Base-by-base conservation (phyloP, 2,113 vertebrate genomes). In the Leptobrachium leishanense region DNA sequence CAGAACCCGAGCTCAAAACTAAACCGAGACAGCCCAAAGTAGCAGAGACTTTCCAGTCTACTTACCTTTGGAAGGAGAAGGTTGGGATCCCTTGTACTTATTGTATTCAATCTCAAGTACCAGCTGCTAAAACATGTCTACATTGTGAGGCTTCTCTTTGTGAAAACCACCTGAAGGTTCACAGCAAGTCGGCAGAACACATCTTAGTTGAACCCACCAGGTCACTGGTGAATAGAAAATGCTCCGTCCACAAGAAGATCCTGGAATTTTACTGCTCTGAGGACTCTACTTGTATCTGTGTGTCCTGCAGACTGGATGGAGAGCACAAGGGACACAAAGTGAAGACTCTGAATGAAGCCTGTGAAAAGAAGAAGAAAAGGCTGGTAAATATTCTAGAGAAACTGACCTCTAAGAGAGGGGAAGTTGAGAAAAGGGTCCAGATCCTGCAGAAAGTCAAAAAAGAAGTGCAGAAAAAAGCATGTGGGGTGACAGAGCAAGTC, bases 101-200 rank as follows among this genome's bases (percentile, higher is more conserved):
- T 65, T 94, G 93, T 20, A 12, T 59, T 59, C 81, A 84, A 75
- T 44, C 59, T 0, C 68, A 64, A 0, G 86, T 86, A 75, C 15
- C 69, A 0, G 93, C 92, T 1, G 88, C 93, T 41, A 94, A 91
- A 84, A 94, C 92, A 67, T 94, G 93, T 65, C 87, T 94, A 73
- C 88, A 91, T 74, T 94, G 93, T 1, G 92, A 91, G 5, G 92
- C 91, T 5, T 94, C 93, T 65, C 92, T 94, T 92, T 94, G 93
- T 67, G 4, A 79, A 0, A 86, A 92, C 31, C 93, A 94, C 72
- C 89, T 94, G 44, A 88, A 83, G 8, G 84, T 85, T 5, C 93
- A 94, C 81, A 82, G 91, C 85, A 92, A 94, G 2, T 83, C 88
- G 0, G 90, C 91, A 62, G 94, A 94, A 74, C 92, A 94, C 83